Evolutionary conservation across 2,888 invertebrate genomes (phyloP), one percentile per base, ranked within the genome.

Genomic region (Stenotaenia linearis): DNA sequence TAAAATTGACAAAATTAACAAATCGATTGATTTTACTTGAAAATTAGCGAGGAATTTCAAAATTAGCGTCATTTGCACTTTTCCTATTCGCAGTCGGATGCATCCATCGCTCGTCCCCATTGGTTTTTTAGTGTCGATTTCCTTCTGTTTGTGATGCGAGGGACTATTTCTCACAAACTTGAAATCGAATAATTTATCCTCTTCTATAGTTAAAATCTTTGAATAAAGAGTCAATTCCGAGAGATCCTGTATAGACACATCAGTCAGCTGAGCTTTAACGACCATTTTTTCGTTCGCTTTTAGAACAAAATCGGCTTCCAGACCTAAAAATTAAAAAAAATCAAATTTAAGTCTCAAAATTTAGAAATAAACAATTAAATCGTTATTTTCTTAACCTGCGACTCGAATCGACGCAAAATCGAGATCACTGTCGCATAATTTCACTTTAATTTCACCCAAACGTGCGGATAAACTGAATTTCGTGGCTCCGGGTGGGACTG

Each of bases 241-340:
- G 32, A 92, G 85, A 85, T 94, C 93, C 82, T 93, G 92, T 1
- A 93, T 87, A 6, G 90, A 89, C 61, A 94, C 85, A 5, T 90
- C 90, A 80, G 90, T 90, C 35, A 94, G 88, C 84, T 90, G 91
- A 23, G 91, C 89, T 80, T 92, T 89, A 83, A 94, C 89, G 37
- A 92, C 91, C 87, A 92, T 91, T 83, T 92, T 88, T 84, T 93
- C 93, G 83, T 92, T 92, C 0, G 92, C 92, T 83, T 92, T 91
- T 85, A 93, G 92, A 81, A 92, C 89, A 83, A 92, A 91, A 86
- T 93, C 93, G 83, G 91, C 90, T 86, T 93, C 93, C 80, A 93
- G 84, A 0, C 91, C 90, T 61, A 88, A n/a, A n/a, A n/a, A n/a
- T n/a, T 80, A 82, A 85, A 80, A 84, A 81, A 40, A 78, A 80